Base-by-base conservation (phyloP, 2,797 vertebrate species). In the Miichthys miiuy region DNA sequence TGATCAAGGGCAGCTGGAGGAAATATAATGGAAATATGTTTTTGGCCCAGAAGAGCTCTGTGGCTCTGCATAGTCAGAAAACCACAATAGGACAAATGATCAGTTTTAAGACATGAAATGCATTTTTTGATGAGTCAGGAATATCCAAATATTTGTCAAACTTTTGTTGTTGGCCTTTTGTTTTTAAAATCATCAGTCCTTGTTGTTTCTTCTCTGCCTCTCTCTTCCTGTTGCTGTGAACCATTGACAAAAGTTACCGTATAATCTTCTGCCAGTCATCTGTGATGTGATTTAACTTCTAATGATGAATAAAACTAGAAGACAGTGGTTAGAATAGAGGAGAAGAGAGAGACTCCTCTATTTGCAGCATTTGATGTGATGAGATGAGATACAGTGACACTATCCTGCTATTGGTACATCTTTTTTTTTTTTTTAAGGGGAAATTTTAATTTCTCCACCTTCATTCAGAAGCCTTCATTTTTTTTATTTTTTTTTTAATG, bases 211-310 rank as follows among this genome's bases (percentile, higher is more conserved):
- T 51, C n/a, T 47, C 54, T 6, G 2, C 5, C 3, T 12, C 9
- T 12, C 9, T 30, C 1, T 25, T 42, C 5, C 8, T 23, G 47
- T 23, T 14, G 1, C 30, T 65, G 64, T 30, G 57, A 50, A 60
- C 50, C 21, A 41, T 13, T 12, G n/a, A 9, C 14, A 30, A 18
- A 0, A 55, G 12, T 47, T 47, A 10, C 16, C 0, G 18, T 54
- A 16, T 56, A 27, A 52, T 54, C 7, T 16, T n/a, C 58, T 51
- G 16, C 1, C 20, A 4, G 5, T 38, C 14, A 23, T 48, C 25
- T 55, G 34, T 17, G 12, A 47, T 48, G 27, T 47, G 54, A 47
- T 48, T 5, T 47, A 12, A 21, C 21, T 5, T 55, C 6, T 70
- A 25, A 48, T 48, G 38, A 50, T 3, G 4, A 2, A 20, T 1